phyloP scores from a whole-genome alignment of 2,888 invertebrate species.

The Lumbricus terrestris region DNA sequence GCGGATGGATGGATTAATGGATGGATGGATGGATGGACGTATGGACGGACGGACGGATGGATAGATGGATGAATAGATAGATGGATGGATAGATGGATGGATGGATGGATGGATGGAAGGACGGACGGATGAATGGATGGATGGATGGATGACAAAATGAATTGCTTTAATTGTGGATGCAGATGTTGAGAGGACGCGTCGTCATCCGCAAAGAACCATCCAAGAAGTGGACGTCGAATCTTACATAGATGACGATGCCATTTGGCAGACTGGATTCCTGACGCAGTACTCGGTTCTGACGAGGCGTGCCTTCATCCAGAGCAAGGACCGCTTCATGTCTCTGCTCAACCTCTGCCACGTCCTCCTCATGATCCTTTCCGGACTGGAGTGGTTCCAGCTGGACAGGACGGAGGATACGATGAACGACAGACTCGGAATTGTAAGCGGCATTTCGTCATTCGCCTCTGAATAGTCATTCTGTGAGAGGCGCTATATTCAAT shows the following conservation, averaged over 20 bases:
- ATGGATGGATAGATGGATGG: no score
- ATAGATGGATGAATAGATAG: no score
- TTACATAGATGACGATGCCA: conserved; percentile 12
- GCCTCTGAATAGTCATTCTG: no score
- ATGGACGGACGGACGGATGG: no score
- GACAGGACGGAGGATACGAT: conserved; percentile 74
- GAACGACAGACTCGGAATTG: conserved; percentile 75
- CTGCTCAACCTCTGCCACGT: conserved; percentile 77
- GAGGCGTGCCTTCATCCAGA: conserved; percentile 67
- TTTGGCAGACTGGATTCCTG: conserved; percentile 73
- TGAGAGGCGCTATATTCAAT: no score
- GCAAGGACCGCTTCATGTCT: conserved; percentile 73
- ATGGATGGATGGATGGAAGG: no score
- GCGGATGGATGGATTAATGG: no score
- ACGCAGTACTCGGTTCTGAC: conserved; percentile 73
- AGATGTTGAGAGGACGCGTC: not conserved
- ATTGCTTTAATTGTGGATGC: not conserved
- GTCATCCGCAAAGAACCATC: not conserved
- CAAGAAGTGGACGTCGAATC: not conserved
- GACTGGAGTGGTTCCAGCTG: conserved; percentile 76
- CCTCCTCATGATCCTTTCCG: conserved; percentile 64
- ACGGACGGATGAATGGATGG: no score
- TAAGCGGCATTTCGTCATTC: conserved; percentile 39
- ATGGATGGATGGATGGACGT: no score
- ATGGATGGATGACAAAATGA: no score